Percentiles rank a stretch among this genome's conserved stretches.
phyloP scores from a whole-genome alignment of 2,113 vertebrate genomes.

The Rhombomys opimus region DNA sequence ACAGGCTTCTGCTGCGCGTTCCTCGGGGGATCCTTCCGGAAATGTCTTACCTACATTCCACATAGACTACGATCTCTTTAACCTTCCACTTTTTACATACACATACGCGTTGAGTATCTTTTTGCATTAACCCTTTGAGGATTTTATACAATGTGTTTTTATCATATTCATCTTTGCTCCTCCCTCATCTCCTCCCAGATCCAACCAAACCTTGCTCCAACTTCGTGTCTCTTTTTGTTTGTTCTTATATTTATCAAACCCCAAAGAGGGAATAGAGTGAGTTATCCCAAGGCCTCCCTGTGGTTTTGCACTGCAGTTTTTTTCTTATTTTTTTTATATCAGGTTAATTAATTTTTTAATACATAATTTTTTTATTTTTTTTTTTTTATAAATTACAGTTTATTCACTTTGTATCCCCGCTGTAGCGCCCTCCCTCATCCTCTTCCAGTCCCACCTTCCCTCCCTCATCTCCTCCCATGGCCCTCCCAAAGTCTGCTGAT shows the following conservation, averaged over 20 bases:
- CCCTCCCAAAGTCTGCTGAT: no score
- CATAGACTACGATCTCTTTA: neutral
- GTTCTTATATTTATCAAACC: neutral
- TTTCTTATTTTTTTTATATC: no score
- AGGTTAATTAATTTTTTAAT: no score
- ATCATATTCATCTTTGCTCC: neutral
- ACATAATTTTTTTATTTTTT: no score
- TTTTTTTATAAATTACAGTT: no score
- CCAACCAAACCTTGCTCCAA: neutral
- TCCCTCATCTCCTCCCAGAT: neutral
- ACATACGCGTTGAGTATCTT: no score
- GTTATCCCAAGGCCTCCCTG: neutral
- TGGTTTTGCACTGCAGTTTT: neutral
- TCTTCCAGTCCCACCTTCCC: no score
- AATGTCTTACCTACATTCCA: neutral
- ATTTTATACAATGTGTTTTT: neutral
- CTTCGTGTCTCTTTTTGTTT: neutral
- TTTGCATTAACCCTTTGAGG: neutral
- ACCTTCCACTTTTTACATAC: neutral
- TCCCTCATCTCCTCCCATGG: no score
- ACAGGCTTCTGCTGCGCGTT: neutral
- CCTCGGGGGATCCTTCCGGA: neutral
- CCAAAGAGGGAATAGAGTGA: neutral
- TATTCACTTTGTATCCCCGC: no score
- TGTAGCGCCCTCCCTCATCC: no score